These are phyloP conservation scores for Pheosia gnoma DNA, from an alignment of 2,888 invertebrate species.

Conservation along the genomic window DNA sequence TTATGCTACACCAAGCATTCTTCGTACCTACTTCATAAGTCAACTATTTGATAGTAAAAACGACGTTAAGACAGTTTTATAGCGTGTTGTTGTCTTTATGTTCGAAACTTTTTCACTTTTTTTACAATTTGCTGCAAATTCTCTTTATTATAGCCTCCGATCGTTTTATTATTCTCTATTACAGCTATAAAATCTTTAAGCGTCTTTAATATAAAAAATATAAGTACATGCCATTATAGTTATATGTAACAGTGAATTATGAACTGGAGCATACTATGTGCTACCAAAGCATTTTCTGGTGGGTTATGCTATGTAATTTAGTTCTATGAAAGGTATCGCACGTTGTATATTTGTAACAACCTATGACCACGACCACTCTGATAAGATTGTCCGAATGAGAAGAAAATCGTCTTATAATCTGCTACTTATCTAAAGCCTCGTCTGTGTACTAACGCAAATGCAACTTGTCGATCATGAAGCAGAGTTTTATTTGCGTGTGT, in stretches of 20 bases:
- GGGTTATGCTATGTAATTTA: too few relatives aligned
- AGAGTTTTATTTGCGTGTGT: too few relatives aligned
- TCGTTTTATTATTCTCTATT: constrained; percentile 10
- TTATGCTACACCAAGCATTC: neutral
- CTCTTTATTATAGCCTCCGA: neutral
- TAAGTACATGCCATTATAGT: neutral
- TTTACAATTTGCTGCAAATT: constrained; percentile 4
- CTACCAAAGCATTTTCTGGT: too few relatives aligned
- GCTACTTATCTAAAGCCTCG: too few relatives aligned
- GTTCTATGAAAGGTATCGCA: too few relatives aligned
- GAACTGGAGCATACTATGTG: too few relatives aligned
- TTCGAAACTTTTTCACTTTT: neutral
- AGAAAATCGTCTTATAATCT: too few relatives aligned
- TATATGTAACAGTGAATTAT: neutral
- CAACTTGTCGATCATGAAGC: too few relatives aligned
- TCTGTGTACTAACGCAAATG: too few relatives aligned
- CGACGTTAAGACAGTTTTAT: constrained; percentile 5
- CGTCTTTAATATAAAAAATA: constrained; percentile 2
- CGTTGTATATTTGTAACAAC: too few relatives aligned
- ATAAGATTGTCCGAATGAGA: too few relatives aligned
- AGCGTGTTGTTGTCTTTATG: constrained; percentile 1
- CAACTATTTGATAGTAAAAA: constrained; percentile 7
- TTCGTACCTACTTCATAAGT: constrained; percentile 1
- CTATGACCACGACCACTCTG: too few relatives aligned
- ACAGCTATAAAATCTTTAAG: neutral